Base-by-base conservation (phyloP, 2,113 vertebrate species). In the Galbula dea region DNA sequence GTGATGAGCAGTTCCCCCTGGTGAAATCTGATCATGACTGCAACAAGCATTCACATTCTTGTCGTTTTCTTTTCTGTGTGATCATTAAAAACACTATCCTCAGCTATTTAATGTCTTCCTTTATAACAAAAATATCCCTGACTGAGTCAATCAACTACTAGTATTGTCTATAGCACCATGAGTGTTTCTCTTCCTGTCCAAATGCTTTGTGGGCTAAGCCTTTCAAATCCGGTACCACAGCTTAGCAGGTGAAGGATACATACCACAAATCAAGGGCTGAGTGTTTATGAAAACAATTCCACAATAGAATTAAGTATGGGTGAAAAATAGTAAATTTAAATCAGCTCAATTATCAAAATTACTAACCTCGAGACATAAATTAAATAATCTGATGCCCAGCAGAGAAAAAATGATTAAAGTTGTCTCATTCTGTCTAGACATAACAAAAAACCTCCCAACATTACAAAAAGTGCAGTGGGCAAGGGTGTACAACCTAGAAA, bases 341-440 rank as follows among this genome's bases (percentile, higher is more conserved):
- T 27, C 19, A 84, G 29, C 6, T 49, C 36, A 83, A 36, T 73
- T 94, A 79, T 72, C 88, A 91, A 67, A 96, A 94, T 69, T 37
- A 14, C 66, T n/a, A 45, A 81, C 58, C 27, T 86, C 86, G 67
- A 95, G 88, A 29, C 2, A 3, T 63, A 58, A 22, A 21, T 37
- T 93, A 63, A 89, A 92, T 95, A 57, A 93, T 75, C 87, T 95
- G 80, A 48, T 74, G 65, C 37, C 68, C 71, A 79, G 49, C 74
- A 84, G 67, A 66, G 24, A 77, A 45, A 63, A 36, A 95, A 72
- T 76, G 36, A 37, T 80, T 88, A 32, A 66, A 86, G 54, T 65
- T 90, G 34, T 52, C 65, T 68, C 7, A 10, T 77, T 95, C 75
- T 73, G 41, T 94, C 77, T 58, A 88, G 90, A 90, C 41, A 23